Conservation (phyloP, 35 echinoderm and acorn worm genomes). For the Strongylocentrotus purpuratus region DNA sequence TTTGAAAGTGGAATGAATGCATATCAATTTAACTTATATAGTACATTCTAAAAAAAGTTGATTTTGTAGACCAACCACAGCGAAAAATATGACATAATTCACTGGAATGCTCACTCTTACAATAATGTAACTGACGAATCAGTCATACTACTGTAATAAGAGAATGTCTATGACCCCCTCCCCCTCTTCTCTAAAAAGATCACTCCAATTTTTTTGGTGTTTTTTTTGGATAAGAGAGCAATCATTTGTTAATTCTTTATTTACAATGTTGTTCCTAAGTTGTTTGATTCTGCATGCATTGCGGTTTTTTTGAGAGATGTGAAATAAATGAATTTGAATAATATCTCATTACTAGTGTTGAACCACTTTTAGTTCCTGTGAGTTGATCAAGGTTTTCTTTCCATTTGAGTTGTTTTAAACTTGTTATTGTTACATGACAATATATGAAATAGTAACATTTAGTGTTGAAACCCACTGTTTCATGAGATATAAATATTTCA, state of each 20-base stretch:
- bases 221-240: no score
- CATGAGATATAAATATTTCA: neutral
- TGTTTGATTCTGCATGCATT: neutral
- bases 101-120: neutral
- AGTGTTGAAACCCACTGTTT: neutral
- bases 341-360: no score
- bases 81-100: neutral
- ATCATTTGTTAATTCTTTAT: no score
- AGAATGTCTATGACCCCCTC: no score
- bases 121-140: neutral
- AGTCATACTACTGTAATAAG: no score
- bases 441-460: neutral
- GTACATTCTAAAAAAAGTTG: neutral
- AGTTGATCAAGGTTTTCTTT: neutral
- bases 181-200: no score
- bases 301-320: neutral
- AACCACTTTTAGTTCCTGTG: neutral
- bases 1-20: neutral
- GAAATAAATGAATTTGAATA: neutral
- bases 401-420: no score
- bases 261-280: neutral
- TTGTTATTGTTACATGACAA: neutral
- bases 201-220: no score
- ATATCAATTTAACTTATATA: neutral
- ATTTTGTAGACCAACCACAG: neutral